Evolutionary conservation across 2,888 invertebrate species (phyloP), one percentile per base, ranked within the genome.

Genomic region (Amiota communis): DNA sequence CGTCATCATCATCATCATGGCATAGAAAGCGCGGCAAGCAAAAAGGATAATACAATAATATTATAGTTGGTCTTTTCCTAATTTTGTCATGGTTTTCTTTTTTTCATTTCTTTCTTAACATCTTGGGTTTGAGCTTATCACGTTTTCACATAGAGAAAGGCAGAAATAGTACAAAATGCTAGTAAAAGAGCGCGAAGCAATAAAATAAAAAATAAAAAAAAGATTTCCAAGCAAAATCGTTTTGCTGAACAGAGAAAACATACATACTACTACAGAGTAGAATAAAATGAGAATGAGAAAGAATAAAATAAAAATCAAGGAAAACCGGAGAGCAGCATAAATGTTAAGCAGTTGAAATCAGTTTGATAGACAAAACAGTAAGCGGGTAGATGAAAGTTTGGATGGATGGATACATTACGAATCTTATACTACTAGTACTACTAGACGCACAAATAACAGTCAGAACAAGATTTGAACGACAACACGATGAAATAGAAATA

Each of bases 261-360:
- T 63, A 64, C 20, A 56, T 15, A 65, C 23, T 23, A n/a, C n/a
- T n/a, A n/a, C 23, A 17, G 49, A 48, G 53, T 53, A 53, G 13
- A 68, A 64, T 13, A n/a, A 17, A 64, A 64, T 12, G 53, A 75
- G 51, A 20, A 69, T 23, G 64, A 8, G 46, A 59, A 64, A 59
- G 46, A 36, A n/a, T 56, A 15, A 12, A 69, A 20, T 17, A 17
- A 59, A 20, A 59, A 17, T 11, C 65, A 48, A 17, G 51, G 8
- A 12, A 68, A 68, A 68, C 53, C 53, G 20, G 23, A 48, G 53
- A 23, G 13, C 23, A 68, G 67, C 51, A 23, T 53, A 68, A 74
- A 73, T 70, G 56, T 63, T 69, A 73, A 68, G 68, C 69, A 72
- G 23, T 59, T 56, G 49, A 48, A 71, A 59, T 20, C 57, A 69